These are phyloP conservation scores for Aphelenchoides fujianensis DNA, from an alignment of 1,140 invertebrate species.

Conservation along the genomic window DNA sequence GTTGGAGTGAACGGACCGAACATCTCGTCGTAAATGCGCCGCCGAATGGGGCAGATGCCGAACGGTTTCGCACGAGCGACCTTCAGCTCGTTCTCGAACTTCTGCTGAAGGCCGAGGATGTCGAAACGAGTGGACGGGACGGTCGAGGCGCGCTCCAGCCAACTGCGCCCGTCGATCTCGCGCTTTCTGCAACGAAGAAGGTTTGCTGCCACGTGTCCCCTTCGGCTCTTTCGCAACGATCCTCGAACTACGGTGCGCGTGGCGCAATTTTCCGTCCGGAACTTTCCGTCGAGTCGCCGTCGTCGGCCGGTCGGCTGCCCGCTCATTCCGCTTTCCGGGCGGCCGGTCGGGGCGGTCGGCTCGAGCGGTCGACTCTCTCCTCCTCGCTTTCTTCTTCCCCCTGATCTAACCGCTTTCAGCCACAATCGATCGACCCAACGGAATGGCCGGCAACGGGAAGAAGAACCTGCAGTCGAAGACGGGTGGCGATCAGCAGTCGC, in stretches of 20 bases:
- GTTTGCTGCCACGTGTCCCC: too few relatives aligned
- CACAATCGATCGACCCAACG: neutral
- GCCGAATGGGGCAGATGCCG: constrained; percentile 87
- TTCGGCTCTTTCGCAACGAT: too few relatives aligned
- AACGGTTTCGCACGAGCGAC: constrained; percentile 88
- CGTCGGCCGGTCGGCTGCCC: too few relatives aligned
- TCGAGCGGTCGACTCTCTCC: too few relatives aligned
- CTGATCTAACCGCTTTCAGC: too few relatives aligned
- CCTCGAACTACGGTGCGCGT: too few relatives aligned
- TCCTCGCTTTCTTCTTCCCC: too few relatives aligned
- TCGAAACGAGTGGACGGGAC: constrained; percentile 89
- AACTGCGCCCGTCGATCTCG: constrained; percentile 26
- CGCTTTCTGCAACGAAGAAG: constrained; percentile 41
- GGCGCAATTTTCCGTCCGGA: too few relatives aligned
- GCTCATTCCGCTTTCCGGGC: too few relatives aligned
- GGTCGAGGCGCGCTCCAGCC: constrained; percentile 72
- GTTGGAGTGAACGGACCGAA: constrained; percentile 76
- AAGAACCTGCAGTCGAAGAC: constrained; percentile 69
- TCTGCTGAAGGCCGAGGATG: constrained; percentile 90
- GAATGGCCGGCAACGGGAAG: constrained; percentile 70
- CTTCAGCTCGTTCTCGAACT: constrained; percentile 83
- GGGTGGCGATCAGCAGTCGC: constrained; percentile 69
- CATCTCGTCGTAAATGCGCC: constrained; percentile 90
- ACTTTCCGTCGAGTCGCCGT: too few relatives aligned
- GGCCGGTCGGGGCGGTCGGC: too few relatives aligned